Conservation (phyloP, 2,113 vertebrate genomes). For the Callionymus lyra region DNA sequence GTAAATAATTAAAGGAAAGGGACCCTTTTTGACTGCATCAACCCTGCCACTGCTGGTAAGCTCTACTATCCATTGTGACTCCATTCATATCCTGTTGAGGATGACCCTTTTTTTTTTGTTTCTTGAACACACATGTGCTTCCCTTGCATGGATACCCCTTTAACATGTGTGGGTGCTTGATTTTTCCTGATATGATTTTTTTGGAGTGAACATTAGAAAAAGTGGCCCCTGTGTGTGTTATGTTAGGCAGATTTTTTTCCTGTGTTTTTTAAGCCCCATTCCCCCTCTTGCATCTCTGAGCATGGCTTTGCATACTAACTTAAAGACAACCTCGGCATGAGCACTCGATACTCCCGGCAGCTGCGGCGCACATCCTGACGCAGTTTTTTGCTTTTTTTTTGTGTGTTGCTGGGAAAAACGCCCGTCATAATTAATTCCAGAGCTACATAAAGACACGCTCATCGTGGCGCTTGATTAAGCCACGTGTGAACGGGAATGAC, state of each 20-base stretch:
- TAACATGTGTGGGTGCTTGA: slow-evolving; percentile 39
- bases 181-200: slow-evolving; percentile 32
- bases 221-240: slow-evolving; percentile 29
- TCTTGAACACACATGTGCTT: slow-evolving; percentile 42
- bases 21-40: slow-evolving; percentile 78
- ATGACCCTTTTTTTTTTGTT: slow-evolving; percentile 35
- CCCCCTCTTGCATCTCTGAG: slow-evolving; percentile 32
- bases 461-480: slow-evolving; percentile 56
- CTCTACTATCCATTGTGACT: slow-evolving; percentile 73
- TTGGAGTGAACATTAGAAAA: background rate
- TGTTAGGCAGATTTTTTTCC: slow-evolving; percentile 22
- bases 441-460: slow-evolving; percentile 51
- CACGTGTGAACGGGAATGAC: slow-evolving; percentile 55
- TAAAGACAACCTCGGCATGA: slow-evolving; percentile 39
- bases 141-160: slow-evolving; percentile 63
- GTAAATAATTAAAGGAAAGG: slow-evolving; percentile 81
- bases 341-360: too few species aligned
- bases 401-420: slow-evolving; percentile 43
- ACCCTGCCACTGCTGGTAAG: slow-evolving; percentile 80
- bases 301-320: slow-evolving; percentile 49
- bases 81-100: slow-evolving; percentile 57
- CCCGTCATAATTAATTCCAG: slow-evolving; percentile 58
- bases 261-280: slow-evolving; percentile 26
- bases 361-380: slow-evolving; percentile 10
- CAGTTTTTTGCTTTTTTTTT: slow-evolving; percentile 19